These are phyloP conservation scores for Etheostoma spectabile DNA, from an alignment of 2,113 vertebrate genomes.

Conservation along the genomic window DNA sequence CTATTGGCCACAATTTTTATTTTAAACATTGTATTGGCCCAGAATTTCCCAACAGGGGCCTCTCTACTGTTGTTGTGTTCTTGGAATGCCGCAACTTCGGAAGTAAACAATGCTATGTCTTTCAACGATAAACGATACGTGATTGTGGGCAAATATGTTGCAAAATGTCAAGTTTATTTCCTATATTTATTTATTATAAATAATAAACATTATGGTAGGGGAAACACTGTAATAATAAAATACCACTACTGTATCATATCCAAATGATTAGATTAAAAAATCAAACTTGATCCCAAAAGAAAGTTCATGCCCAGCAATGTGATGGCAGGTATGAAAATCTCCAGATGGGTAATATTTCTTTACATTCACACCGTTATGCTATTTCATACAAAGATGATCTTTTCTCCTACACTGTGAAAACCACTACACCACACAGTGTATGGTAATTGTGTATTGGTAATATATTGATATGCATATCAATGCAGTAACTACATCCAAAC, in stretches of 20 bases:
- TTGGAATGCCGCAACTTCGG: no score
- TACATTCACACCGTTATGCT: slow-evolving; percentile 27
- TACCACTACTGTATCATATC: slow-evolving; percentile 1
- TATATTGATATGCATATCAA: slow-evolving; percentile 44
- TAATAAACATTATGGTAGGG: no score
- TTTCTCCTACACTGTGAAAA: slow-evolving; percentile 22
- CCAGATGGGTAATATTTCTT: slow-evolving; percentile 35
- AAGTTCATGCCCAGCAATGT: slow-evolving; percentile 19
- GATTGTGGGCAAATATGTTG: no score
- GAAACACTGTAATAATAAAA: no score
- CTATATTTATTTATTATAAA: no score
- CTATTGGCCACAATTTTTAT: no score
- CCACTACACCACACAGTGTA: slow-evolving; percentile 9
- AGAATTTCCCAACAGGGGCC: no score
- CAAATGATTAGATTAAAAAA: slow-evolving; percentile 19
- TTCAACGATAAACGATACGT: no score
- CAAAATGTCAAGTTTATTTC: no score
- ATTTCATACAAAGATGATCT: slow-evolving; percentile 37
- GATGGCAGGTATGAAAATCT: slow-evolving; percentile 41
- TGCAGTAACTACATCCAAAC: slow-evolving; percentile 22
- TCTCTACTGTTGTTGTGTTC: no score
- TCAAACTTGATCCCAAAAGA: slow-evolving; percentile 12
- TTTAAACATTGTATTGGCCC: no score
- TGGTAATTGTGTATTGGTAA: slow-evolving; percentile 36
- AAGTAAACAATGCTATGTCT: no score